A percentile compares a stretch with the other conserved stretches of the same genome.
phyloP scores from a whole-genome alignment of 92 coral and sea anemone species.

The Plumapathes pennacea region DNA sequence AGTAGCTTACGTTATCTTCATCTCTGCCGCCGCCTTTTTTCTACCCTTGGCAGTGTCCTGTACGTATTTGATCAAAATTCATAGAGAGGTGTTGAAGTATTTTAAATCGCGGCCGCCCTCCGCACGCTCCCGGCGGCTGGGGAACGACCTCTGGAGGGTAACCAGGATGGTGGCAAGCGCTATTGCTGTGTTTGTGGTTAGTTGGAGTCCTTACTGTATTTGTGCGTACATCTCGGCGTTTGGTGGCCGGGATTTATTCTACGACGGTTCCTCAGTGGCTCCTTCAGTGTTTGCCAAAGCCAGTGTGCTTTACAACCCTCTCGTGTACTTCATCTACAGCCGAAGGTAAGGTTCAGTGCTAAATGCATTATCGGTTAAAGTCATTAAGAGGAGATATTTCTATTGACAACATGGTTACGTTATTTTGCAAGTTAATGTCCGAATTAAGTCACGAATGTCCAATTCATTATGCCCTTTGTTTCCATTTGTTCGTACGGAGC shows the following conservation, averaged over 20 bases:
- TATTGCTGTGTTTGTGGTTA: constrained; percentile 19
- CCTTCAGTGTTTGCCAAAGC: constrained; percentile 63
- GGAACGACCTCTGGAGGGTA: constrained; percentile 27
- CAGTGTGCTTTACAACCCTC: constrained; percentile 61
- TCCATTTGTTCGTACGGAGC: no score
- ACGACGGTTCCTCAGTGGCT: constrained; percentile 11
- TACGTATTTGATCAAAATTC: constrained; percentile 34
- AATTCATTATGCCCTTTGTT: no score
- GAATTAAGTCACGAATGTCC: no score
- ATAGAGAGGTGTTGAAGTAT: background rate
- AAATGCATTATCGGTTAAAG: no score
- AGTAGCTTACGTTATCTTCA: constrained; percentile 25
- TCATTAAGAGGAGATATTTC: no score
- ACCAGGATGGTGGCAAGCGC: constrained; percentile 30
- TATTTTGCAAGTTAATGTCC: no score
- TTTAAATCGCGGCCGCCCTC: constrained; percentile 12
- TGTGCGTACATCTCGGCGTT: constrained; percentile 36
- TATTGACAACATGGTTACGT: no score
- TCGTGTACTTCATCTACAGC: constrained; percentile 48
- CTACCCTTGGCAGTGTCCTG: constrained; percentile 44
- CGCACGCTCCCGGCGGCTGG: constrained; percentile 3
- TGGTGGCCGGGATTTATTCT: constrained; percentile 22
- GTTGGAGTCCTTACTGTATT: constrained; percentile 60
- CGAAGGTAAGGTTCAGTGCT: constrained; percentile 78
- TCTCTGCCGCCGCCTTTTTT: constrained; percentile 38